These are phyloP conservation scores for Glaucopsyche alexis DNA, from an alignment of 2,888 invertebrate genomes.

Conservation along the genomic window DNA sequence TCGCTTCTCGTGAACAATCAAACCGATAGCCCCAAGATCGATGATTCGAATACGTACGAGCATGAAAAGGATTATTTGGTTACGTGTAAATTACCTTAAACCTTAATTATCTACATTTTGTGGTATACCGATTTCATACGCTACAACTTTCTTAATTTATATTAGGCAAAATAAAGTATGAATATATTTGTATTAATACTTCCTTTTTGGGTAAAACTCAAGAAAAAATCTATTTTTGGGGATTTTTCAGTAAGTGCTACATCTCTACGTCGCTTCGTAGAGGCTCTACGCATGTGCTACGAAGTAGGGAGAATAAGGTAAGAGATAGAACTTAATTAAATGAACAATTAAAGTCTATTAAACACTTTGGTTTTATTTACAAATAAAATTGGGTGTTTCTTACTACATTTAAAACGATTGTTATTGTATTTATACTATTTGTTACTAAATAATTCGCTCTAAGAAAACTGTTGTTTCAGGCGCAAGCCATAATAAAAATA, in stretches of 20 bases:
- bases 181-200: neutral
- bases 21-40: constrained; percentile 31
- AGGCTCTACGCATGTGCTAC: constrained; percentile 65
- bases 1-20: constrained; percentile 34
- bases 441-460: too few species aligned
- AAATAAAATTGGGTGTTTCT: too few species aligned
- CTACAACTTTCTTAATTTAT: constrained; percentile 49
- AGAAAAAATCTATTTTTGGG: neutral
- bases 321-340: neutral
- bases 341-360: neutral
- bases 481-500: too few species aligned
- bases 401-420: too few species aligned
- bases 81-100: too few species aligned
- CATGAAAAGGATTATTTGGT: neutral
- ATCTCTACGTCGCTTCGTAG: constrained; percentile 62
- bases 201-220: neutral
- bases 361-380: too few species aligned
- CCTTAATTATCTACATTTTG: neutral
- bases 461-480: too few species aligned
- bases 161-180: neutral
- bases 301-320: neutral
- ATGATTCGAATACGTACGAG: neutral
- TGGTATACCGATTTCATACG: constrained; percentile 40
- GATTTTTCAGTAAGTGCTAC: neutral
- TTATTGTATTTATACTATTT: too few species aligned